Evolutionary conservation across 1,140 invertebrate genomes (phyloP).

Genomic region (Holcopasites calliopsidis): DNA sequence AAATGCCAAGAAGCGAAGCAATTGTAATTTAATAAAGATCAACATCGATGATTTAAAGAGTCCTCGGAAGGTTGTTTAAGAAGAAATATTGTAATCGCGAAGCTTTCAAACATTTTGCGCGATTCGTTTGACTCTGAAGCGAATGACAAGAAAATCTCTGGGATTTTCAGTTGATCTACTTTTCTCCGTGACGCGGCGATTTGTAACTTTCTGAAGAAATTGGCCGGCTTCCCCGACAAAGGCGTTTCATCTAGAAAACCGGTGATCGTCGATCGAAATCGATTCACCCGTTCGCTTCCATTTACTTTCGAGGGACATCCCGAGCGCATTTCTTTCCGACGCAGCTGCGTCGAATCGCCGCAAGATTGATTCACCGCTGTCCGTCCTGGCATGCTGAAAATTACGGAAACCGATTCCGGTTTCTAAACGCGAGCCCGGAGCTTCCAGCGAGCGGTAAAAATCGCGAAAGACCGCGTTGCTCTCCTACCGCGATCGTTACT

Average conservation of each 20-base stretch:
- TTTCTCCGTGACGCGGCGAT: neutral
- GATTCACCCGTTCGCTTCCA: constrained; percentile 13
- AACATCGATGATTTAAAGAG: no score
- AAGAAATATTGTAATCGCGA: no score
- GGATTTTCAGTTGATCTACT: no score
- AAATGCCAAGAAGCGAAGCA: no score
- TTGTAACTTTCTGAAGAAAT: neutral
- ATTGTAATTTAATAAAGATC: no score
- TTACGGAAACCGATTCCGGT: constrained; percentile 41
- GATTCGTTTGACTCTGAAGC: no score
- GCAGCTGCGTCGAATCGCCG: constrained; percentile 30
- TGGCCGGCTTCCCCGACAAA: neutral
- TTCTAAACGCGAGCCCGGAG: constrained; percentile 22
- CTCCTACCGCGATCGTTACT: neutral
- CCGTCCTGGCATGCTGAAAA: constrained; percentile 27
- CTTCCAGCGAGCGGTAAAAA: neutral
- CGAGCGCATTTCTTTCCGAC: constrained; percentile 3
- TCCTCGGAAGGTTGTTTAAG: no score
- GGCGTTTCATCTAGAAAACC: neutral
- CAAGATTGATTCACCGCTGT: constrained; percentile 43
- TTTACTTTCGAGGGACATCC: constrained; percentile 18
- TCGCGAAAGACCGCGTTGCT: constrained; percentile 19
- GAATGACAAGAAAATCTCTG: no score
- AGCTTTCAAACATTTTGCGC: no score
- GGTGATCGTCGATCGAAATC: constrained; percentile 1